These are phyloP conservation scores for Augochlora pura DNA, from an alignment of 1,140 invertebrate species.

Conservation along the genomic window DNA sequence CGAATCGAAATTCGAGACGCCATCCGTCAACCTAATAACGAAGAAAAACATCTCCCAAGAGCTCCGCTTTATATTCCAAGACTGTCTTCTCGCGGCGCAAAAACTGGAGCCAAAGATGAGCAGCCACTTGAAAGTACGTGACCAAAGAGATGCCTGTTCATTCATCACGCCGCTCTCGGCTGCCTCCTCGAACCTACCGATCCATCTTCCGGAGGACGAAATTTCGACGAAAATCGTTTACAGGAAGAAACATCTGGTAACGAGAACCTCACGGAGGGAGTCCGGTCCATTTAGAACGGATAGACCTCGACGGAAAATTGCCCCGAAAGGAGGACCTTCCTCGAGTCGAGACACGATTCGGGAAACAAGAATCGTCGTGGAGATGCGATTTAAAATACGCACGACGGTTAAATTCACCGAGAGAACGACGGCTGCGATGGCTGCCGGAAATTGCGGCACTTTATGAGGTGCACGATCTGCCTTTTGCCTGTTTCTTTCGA, in stretches of 20 bases:
- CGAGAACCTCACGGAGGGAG: neutral
- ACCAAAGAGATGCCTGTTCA: constrained; percentile 29
- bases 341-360: constrained; percentile 19
- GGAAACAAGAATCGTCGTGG: neutral
- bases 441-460: constrained; percentile 61
- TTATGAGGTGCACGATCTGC: constrained; percentile 56
- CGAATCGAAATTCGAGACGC: constrained; percentile 20
- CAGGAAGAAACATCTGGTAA: constrained; percentile 30
- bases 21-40: neutral
- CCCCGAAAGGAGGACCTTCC: constrained; percentile 1
- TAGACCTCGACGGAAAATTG: neutral
- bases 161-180: constrained; percentile 19
- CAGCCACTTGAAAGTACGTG: constrained; percentile 34
- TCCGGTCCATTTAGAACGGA: neutral
- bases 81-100: constrained; percentile 4
- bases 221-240: constrained; percentile 21
- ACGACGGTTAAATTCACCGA: constrained; percentile 36
- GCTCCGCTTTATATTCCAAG: constrained; percentile 28
- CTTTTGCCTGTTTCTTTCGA: constrained; percentile 53
- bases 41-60: neutral
- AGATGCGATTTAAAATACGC: constrained; percentile 47
- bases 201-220: constrained; percentile 12
- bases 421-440: constrained; percentile 22
- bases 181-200: neutral
- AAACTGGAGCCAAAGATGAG: constrained; percentile 24